Evolutionary conservation across 2,113 vertebrate species (phyloP).

Genomic region (Ciconia stormi): DNA sequence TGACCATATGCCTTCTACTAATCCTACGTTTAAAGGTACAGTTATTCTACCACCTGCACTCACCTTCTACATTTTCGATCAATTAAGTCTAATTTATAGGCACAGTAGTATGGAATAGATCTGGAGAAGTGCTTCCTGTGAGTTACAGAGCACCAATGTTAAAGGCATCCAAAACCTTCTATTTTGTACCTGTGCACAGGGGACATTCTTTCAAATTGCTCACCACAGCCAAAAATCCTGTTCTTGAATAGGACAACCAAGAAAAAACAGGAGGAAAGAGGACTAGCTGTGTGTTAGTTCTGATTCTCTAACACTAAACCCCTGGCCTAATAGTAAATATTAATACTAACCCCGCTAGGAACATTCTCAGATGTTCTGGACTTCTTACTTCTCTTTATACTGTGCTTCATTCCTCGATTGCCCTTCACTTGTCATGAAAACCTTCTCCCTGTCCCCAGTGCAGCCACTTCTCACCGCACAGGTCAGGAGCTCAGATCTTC

Average conservation of each 20-base stretch:
- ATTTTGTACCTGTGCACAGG: neutral
- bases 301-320: neutral
- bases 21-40: neutral
- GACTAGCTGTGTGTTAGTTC: neutral
- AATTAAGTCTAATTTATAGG: neutral
- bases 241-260: neutral
- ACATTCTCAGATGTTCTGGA: neutral
- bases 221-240: neutral
- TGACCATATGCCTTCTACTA: neutral
- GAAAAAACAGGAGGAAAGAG: neutral
- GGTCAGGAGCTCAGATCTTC: neutral
- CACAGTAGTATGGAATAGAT: neutral
- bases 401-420: neutral
- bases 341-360: neutral
- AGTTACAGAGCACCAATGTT: neutral
- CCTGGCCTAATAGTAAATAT: neutral
- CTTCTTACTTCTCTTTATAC: neutral
- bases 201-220: neutral
- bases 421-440: neutral
- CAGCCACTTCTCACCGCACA: rapidly evolving
- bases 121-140: neutral
- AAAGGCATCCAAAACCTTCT: neutral
- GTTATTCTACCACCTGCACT: neutral
- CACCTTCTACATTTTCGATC: neutral
- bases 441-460: neutral